phyloP scores from a whole-genome alignment of 2,797 vertebrate species.

The Kryptolebias ocellatus region DNA sequence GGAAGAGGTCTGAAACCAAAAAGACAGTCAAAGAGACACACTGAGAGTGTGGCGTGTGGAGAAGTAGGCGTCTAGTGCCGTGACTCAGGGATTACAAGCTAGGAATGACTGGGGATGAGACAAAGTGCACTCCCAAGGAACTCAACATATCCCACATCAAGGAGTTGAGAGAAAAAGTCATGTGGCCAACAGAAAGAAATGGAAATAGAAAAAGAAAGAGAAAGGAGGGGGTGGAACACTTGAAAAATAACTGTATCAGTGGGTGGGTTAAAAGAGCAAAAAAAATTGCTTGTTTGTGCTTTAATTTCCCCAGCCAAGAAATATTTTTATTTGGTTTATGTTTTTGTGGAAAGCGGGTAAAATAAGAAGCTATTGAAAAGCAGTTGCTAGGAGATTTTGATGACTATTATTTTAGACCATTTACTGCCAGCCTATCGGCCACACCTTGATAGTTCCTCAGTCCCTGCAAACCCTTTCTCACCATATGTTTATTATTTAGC shows the following conservation, averaged over 20 bases:
- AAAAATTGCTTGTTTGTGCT: conserved; percentile 42
- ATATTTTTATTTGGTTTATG: conserved; percentile 45
- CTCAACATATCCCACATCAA: conserved; percentile 79
- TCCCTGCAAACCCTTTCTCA: conserved; percentile 23
- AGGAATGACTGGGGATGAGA: conserved; percentile 70
- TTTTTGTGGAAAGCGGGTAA: conserved; percentile 49
- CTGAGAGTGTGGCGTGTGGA: conserved; percentile 51
- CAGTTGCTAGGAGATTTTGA: conserved; percentile 22
- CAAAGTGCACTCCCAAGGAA: conserved; percentile 66
- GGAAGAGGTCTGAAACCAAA: conserved; percentile 42
- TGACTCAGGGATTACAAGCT: conserved; percentile 81
- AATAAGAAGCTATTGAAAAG: conserved; percentile 19
- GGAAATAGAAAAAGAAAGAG: conserved; percentile 48
- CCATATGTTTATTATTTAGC: conserved; percentile 76
- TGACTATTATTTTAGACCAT: conserved; percentile 21
- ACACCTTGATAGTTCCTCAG: conserved; percentile 47
- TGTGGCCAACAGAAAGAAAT: conserved; percentile 70
- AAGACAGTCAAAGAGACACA: conserved; percentile 38
- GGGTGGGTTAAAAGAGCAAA: conserved; percentile 50
- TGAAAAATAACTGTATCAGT: conserved; percentile 39
- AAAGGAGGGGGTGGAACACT: conserved; percentile 44
- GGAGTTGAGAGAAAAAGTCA: conserved; percentile 62
- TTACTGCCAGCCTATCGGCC: conserved; percentile 35
- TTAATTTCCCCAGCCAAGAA: conserved; percentile 30
- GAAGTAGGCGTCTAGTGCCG: conserved; percentile 57